These are phyloP conservation scores for Peribatodes rhomboidaria DNA, from an alignment of 2,888 invertebrate species.

Conservation along the genomic window DNA sequence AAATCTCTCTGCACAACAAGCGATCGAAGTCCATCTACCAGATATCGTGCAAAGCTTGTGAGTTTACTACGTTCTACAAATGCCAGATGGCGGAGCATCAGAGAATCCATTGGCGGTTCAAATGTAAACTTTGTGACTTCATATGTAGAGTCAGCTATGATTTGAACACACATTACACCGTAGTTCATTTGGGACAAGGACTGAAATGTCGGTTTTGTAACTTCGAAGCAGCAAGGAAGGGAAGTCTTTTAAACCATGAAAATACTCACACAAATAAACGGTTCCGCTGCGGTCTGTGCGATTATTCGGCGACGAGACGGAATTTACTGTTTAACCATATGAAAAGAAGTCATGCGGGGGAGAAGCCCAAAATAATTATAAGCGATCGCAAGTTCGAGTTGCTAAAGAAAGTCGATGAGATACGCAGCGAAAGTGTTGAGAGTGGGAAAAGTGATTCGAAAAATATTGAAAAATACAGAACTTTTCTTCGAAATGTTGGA, in stretches of 20 bases:
- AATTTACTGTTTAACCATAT: conserved; percentile 63
- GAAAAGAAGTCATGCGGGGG: conserved; percentile 49
- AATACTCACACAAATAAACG: conserved; percentile 70
- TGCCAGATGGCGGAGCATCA: conserved; percentile 68
- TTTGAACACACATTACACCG: conserved; percentile 64
- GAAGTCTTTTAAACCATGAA: conserved; percentile 66
- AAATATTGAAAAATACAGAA: not conserved
- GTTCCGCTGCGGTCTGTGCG: conserved; percentile 63
- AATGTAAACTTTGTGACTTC: conserved; percentile 64
- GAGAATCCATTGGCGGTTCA: conserved; percentile 65
- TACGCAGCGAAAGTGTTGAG: not conserved
- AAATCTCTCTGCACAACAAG: conserved; percentile 72
- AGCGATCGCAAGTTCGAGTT: conserved; percentile 8
- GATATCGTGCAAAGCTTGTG: conserved; percentile 58
- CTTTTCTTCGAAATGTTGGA: not conserved
- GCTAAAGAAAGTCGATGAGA: not conserved
- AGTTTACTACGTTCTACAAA: conserved; percentile 63
- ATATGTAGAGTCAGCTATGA: conserved; percentile 68
- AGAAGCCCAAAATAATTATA: conserved; percentile 1
- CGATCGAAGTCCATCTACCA: conserved; percentile 56
- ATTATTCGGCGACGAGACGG: conserved; percentile 63
- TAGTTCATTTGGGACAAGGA: conserved; percentile 62
- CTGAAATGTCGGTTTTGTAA: conserved; percentile 69
- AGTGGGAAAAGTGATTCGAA: not conserved
- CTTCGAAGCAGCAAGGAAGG: conserved; percentile 60